phyloP scores from a whole-genome alignment of 2,888 invertebrate genomes.

The Hirtodrosophila cameraria region DNA sequence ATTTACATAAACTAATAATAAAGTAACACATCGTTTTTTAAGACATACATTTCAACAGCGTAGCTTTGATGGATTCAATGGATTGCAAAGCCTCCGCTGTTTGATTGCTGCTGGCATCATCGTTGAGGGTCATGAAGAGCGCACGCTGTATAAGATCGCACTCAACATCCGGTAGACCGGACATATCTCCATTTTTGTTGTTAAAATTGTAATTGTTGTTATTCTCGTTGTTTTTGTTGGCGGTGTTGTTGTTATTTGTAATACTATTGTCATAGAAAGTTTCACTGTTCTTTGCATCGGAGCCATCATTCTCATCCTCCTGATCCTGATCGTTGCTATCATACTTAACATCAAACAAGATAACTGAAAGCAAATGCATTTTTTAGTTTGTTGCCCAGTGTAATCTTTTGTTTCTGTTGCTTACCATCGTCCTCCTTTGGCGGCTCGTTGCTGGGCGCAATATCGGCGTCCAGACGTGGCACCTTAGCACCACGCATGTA shows the following conservation, averaged over 20 bases:
- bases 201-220: conserved; percentile 69
- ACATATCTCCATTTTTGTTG: conserved; percentile 58
- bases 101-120: conserved; percentile 33
- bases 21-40: neutral
- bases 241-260: conserved; percentile 32
- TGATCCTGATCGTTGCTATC: conserved; percentile 68
- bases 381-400: neutral
- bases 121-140: conserved; percentile 68
- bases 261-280: conserved; percentile 73
- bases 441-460: conserved; percentile 25
- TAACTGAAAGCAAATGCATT: conserved; percentile 34
- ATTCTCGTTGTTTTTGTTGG: conserved; percentile 47
- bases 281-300: conserved; percentile 70
- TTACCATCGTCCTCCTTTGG: conserved; percentile 67
- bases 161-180: conserved; percentile 50
- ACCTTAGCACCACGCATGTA: conserved; percentile 70
- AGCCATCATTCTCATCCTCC: conserved; percentile 72
- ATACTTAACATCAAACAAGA: conserved; percentile 71
- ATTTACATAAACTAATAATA: neutral
- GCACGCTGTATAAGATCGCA: conserved; percentile 67
- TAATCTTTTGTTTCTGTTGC: neutral
- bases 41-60: conserved; percentile 40
- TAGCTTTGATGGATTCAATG: conserved; percentile 50
- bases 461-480: conserved; percentile 61
- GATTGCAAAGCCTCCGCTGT: conserved; percentile 26